Evolutionary conservation across 2,888 invertebrate genomes (phyloP).

Genomic region (Mesorhabditis spiculigera): DNA sequence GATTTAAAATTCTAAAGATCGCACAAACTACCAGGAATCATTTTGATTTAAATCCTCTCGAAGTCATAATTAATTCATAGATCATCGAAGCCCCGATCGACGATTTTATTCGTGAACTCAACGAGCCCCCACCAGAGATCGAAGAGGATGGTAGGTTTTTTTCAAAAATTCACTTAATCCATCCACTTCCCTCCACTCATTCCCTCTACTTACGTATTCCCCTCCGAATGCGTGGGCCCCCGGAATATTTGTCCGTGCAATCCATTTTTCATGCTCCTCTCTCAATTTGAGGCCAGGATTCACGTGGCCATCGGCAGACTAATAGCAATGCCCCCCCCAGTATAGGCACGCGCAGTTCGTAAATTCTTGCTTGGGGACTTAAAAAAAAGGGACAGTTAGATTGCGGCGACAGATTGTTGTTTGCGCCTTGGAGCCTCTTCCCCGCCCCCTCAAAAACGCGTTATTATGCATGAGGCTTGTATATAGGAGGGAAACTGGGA

Average conservation of each 20-base stretch:
- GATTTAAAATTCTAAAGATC: too few species aligned
- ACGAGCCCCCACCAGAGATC: slow-evolving; percentile 13
- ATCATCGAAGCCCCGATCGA: slow-evolving; percentile 5
- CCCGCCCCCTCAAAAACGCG: too few species aligned
- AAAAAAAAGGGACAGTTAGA: too few species aligned
- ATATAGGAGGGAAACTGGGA: too few species aligned
- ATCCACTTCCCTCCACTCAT: not conserved
- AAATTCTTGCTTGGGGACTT: too few species aligned
- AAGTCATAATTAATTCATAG: not conserved
- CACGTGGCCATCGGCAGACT: too few species aligned
- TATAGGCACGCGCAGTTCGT: too few species aligned
- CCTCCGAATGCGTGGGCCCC: not conserved
- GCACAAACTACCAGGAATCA: not conserved
- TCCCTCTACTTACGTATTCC: not conserved
- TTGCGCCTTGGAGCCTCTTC: too few species aligned
- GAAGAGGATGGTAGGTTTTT: slow-evolving; percentile 11
- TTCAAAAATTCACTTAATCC: not conserved
- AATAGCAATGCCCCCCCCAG: too few species aligned
- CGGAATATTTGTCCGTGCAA: not conserved
- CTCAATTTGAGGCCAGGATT: too few species aligned
- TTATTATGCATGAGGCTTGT: too few species aligned
- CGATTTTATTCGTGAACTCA: slow-evolving; percentile 13
- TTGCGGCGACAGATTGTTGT: too few species aligned
- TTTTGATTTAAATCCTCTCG: not conserved
- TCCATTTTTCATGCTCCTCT: not conserved